Evolutionary conservation across 2,797 vertebrate genomes (phyloP), one percentile per base, ranked within the genome.

Genomic region (Corythornis leucogaster): DNA sequence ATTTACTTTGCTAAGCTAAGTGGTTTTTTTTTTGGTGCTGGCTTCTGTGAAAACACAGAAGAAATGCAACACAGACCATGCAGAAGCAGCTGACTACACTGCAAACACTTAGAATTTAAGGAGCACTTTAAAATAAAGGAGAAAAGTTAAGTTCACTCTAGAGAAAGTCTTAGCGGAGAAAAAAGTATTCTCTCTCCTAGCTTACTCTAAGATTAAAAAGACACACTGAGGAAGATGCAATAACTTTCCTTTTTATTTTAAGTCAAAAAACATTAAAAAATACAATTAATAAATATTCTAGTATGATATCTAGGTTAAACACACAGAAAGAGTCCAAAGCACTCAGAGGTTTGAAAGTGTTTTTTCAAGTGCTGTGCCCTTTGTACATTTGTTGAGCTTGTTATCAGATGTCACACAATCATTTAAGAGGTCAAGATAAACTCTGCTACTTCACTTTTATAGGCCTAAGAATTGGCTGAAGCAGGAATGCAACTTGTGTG

Each of bases 311-410:
- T 2, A 59, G 14, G 25, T 30, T 24, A 80, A 58, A 80, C 16
- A 69, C 6, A 64, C 21, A 35, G 45, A 35, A 3, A 24, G 6
- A 59, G 12, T 35, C 11, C 9, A n/a, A 82, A 68, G 35, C 38
- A 79, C 45, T 53, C 1, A 30, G 11, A 73, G 6, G 12, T 77
- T 59, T 63, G 0, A 8, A 51, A 43, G 17, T 48, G 9, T 55
- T 87, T 77, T n/a, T 69, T 43, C 15, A 79, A 74, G 11, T 33
- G 3, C 33, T 55, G 4, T 11, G 13, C 9, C 19, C 22, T 59
- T 48, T 15, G 7, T 22, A 38, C 11, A 11, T 0, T 0, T 19
- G 3, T 31, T 50, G 2, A 90, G 5, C 9, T 74, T 57, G 8
- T 19, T 22, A 53, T 18, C 31, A 90, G 67, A 40, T 11, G 7